Evolutionary conservation across 2,888 invertebrate species (phyloP).

Genomic region (Alcis repandata): DNA sequence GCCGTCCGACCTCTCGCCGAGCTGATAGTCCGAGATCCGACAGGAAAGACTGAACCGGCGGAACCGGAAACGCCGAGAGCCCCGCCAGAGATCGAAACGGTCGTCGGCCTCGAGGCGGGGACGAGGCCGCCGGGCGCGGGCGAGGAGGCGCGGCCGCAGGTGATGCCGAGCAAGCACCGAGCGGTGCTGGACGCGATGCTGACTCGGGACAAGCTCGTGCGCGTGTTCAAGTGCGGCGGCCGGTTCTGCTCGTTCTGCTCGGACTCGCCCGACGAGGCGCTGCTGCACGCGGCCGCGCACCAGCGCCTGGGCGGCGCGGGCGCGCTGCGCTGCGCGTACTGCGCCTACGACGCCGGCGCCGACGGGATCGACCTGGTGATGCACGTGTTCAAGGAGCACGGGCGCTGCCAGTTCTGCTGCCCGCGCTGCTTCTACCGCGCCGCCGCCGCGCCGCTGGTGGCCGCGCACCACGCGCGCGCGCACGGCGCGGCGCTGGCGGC

Average conservation of each 20-base stretch:
- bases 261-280: constrained; percentile 68
- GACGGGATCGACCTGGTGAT: constrained; percentile 77
- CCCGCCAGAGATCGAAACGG: constrained; percentile 82
- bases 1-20: constrained; percentile 77
- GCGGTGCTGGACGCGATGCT: constrained; percentile 81
- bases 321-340: constrained; percentile 87
- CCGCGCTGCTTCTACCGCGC: constrained; percentile 90
- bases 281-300: constrained; percentile 75
- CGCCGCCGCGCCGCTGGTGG: constrained; percentile 86
- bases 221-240: constrained; percentile 79
- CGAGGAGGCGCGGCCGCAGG: constrained; percentile 70
- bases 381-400: constrained; percentile 88
- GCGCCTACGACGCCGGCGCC: constrained; percentile 73
- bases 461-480: constrained; percentile 83
- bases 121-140: constrained; percentile 46
- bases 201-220: constrained; percentile 74
- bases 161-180: constrained; percentile 72
- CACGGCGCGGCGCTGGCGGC: constrained; percentile 58
- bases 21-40: constrained; percentile 60
- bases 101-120: constrained; percentile 80
- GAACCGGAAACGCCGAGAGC: constrained; percentile 40
- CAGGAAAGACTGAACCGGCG: constrained; percentile 19
- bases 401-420: constrained; percentile 88
- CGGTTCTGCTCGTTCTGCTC: constrained; percentile 76
- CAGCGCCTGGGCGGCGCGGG: constrained; percentile 69